These are phyloP conservation scores for Lathronympha strigana DNA, from an alignment of 2,888 invertebrate species.

Conservation along the genomic window DNA sequence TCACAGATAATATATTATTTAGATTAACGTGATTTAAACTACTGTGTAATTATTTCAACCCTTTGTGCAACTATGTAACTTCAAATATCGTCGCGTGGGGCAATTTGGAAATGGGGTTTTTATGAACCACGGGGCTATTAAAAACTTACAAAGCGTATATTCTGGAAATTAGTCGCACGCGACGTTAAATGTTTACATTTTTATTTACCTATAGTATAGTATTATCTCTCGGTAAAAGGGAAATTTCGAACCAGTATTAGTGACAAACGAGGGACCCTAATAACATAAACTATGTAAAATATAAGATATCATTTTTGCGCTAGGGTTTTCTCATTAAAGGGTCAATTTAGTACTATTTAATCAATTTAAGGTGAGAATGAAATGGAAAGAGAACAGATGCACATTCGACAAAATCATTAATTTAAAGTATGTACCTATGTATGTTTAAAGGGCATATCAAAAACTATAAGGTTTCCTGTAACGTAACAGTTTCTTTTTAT, in stretches of 20 bases:
- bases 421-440: conserved; percentile 13
- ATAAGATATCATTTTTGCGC: conserved; percentile 12
- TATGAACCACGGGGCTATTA: neutral
- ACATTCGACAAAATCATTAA: neutral
- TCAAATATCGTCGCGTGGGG: conserved; percentile 7
- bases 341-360: conserved; percentile 1
- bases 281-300: conserved; percentile 1
- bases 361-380: neutral
- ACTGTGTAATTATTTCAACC: conserved; percentile 19
- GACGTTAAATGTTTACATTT: neutral
- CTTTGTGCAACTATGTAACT: conserved; percentile 18
- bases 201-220: neutral
- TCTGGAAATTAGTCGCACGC: neutral
- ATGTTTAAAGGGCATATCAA: conserved; percentile 29
- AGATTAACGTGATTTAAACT: conserved; percentile 44
- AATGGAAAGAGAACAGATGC: neutral
- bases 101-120: no score
- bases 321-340: neutral
- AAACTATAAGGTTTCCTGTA: conserved; percentile 12
- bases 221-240: conserved; percentile 2
- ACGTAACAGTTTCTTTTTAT: neutral
- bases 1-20: conserved; percentile 49
- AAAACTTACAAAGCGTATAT: neutral
- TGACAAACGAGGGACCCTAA: conserved; percentile 7
- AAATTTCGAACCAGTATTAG: conserved; percentile 27